A percentile compares a stretch with the other conserved stretches of the same genome.
Conservation (phyloP, 2,113 vertebrate genomes). For the Seriola dumerili region DNA sequence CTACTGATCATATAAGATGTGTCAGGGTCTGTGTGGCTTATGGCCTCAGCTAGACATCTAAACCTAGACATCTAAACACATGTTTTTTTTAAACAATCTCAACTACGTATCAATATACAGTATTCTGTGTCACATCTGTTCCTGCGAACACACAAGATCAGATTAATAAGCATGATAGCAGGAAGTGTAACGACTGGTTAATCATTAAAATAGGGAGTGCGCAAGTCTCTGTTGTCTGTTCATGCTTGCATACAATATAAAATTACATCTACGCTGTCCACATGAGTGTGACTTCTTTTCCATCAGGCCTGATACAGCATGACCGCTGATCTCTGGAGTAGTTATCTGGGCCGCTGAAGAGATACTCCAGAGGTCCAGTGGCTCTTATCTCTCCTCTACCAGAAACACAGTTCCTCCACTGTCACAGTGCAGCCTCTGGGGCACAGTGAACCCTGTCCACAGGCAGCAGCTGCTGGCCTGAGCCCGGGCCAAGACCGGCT, state of each 20-base stretch:
- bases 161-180: neutral
- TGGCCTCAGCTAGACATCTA: neutral
- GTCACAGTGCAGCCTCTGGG: constrained; percentile 15
- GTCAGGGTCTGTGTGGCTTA: neutral
- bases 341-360: constrained; percentile 56
- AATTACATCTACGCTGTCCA: neutral
- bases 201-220: neutral
- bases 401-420: constrained; percentile 40
- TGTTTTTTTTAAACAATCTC: too few species aligned
- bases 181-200: neutral
- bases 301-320: constrained; percentile 20
- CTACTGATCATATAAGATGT: neutral
- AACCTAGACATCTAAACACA: too few species aligned
- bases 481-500: constrained; percentile 5
- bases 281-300: neutral
- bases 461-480: constrained; percentile 35
- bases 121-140: neutral
- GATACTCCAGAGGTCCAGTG: constrained; percentile 42
- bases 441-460: constrained; percentile 8
- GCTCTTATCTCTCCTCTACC: constrained; percentile 51
- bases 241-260: constrained; percentile 5
- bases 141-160: neutral
- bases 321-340: constrained; percentile 55
- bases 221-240: neutral
- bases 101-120: neutral